Evolutionary conservation across 2,797 vertebrate species (phyloP).

Genomic region (Pampus argenteus): DNA sequence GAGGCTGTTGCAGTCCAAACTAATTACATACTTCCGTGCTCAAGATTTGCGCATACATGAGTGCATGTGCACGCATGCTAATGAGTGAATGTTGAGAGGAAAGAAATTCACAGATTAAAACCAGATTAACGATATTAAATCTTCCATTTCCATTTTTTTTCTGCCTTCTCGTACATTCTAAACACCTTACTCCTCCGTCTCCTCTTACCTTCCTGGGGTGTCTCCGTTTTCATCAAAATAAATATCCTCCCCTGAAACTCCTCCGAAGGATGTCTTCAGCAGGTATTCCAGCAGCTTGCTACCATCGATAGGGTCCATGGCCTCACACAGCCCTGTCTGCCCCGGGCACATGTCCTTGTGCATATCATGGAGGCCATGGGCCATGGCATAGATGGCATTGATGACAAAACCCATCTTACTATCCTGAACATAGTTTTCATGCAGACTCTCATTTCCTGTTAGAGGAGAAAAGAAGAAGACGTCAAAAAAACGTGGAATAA

Average conservation of each 20-base stretch:
- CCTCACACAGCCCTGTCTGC: constrained; percentile 92
- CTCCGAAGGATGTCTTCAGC: constrained; percentile 94
- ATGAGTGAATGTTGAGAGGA: constrained; percentile 40
- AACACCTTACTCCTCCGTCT: not conserved
- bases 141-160: constrained; percentile 10
- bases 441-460: constrained; percentile 96
- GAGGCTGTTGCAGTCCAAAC: constrained; percentile 80
- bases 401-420: constrained; percentile 99
- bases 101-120: constrained; percentile 28
- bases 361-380: constrained; percentile 97
- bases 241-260: constrained; percentile 96
- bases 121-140: constrained; percentile 7
- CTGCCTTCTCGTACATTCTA: constrained; percentile 2
- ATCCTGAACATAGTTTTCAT: constrained; percentile 98
- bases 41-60: constrained; percentile 40
- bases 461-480: constrained; percentile 18
- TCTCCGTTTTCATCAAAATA: constrained; percentile 99
- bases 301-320: constrained; percentile 97
- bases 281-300: constrained; percentile 96
- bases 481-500: constrained; percentile 10
- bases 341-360: constrained; percentile 91
- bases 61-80: constrained; percentile 34
- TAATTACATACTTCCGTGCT: constrained; percentile 74
- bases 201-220: constrained; percentile 94
- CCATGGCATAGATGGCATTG: constrained; percentile 99